Evolutionary conservation across 2,888 invertebrate genomes (phyloP).

Genomic region (Flexamia atlantica): DNA sequence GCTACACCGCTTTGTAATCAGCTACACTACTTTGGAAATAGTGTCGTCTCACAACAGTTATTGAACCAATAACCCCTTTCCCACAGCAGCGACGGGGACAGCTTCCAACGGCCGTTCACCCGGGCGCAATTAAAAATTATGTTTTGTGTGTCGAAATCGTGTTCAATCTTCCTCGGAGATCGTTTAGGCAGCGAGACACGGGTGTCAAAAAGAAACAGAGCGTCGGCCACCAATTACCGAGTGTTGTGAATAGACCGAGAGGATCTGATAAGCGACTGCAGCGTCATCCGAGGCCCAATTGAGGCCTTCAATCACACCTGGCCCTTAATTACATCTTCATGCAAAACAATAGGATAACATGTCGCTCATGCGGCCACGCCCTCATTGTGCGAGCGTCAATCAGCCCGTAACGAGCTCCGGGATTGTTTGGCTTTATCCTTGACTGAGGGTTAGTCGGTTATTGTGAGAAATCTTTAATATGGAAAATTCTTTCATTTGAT

Average conservation of each 20-base stretch:
- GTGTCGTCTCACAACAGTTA: too few relatives aligned
- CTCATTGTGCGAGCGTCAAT: constrained; percentile 13
- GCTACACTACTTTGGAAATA: too few relatives aligned
- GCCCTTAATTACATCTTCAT: constrained; percentile 29
- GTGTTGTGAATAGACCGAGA: constrained; percentile 29
- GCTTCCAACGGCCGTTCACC: constrained; percentile 37
- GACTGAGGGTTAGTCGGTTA: too few relatives aligned
- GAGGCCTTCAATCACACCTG: constrained; percentile 45
- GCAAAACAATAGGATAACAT: constrained; percentile 51
- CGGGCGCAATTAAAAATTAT: constrained; percentile 55
- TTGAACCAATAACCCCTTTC: neutral
- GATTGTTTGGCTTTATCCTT: too few relatives aligned
- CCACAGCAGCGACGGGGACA: neutral
- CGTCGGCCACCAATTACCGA: constrained; percentile 39
- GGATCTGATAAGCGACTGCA: constrained; percentile 45
- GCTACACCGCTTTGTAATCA: too few relatives aligned
- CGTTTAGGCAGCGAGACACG: constrained; percentile 52
- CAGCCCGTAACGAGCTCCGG: constrained; percentile 11
- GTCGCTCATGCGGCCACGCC: constrained; percentile 28
- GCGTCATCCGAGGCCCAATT: constrained; percentile 36
- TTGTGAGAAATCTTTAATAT: too few relatives aligned
- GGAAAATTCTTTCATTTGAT: too few relatives aligned
- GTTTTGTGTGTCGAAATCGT: constrained; percentile 56
- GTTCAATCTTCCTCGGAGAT: constrained; percentile 57
- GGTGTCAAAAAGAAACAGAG: constrained; percentile 57